A percentile compares a stretch with the other conserved stretches of the same genome.
phyloP scores from a whole-genome alignment of 1,140 invertebrate genomes.

The Cepaea nemoralis region DNA sequence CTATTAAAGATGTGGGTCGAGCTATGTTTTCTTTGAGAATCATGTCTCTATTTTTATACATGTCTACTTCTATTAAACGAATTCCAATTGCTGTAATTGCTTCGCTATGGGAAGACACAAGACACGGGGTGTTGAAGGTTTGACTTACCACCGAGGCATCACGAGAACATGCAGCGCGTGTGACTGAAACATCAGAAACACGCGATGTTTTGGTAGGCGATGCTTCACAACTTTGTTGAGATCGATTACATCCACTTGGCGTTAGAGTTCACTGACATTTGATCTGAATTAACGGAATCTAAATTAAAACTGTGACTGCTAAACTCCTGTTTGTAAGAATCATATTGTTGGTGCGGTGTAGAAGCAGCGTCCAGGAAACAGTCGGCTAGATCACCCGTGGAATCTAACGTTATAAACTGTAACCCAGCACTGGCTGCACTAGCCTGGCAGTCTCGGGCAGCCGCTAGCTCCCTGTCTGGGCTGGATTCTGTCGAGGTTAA shows the following conservation, averaged over 20 bases:
- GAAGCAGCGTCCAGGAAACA: neutral
- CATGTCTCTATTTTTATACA: too few relatives aligned
- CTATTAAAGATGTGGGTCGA: too few relatives aligned
- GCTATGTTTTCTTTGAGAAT: too few relatives aligned
- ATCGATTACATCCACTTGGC: neutral
- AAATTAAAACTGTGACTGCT: neutral
- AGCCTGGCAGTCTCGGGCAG: neutral
- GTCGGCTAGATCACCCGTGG: too few relatives aligned
- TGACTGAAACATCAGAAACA: neutral
- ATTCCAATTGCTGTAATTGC: neutral
- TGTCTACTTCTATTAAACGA: too few relatives aligned
- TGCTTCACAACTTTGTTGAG: neutral
- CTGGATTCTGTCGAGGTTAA: neutral
- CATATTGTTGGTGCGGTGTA: neutral
- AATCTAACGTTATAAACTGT: slow-evolving; percentile 21
- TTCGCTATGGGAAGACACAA: neutral
- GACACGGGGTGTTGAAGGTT: neutral
- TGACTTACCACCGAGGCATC: neutral
- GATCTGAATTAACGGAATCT: neutral
- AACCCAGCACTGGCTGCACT: slow-evolving; percentile 11
- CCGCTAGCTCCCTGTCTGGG: neutral
- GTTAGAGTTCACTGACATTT: neutral
- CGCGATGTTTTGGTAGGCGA: neutral
- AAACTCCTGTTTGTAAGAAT: neutral
- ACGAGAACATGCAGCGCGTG: neutral